Percentiles rank a stretch among this genome's conserved stretches.
Evolutionary conservation across 2,888 invertebrate genomes (phyloP).

Genomic region (Ichneumon xanthorius): DNA sequence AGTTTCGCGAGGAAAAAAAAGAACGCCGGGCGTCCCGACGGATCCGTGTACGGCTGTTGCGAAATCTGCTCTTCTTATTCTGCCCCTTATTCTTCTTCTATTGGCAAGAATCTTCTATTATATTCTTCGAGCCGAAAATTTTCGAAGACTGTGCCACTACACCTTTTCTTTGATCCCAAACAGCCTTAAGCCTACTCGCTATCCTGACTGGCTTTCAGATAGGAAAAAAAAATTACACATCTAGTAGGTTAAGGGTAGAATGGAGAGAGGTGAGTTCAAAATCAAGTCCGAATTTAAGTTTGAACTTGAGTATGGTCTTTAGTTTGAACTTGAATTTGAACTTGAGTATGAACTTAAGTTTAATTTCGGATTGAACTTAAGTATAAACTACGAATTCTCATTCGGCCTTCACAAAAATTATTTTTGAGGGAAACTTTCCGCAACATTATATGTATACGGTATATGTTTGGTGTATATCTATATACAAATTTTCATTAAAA

Average conservation of each 20-base stretch:
- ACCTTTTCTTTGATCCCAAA: constrained; percentile 14
- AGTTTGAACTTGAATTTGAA: too few species aligned
- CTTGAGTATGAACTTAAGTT: too few species aligned
- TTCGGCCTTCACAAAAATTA: neutral
- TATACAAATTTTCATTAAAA: too few species aligned
- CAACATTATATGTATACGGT: too few species aligned
- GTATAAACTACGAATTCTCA: too few species aligned
- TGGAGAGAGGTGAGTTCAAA: too few species aligned
- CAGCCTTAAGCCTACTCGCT: neutral
- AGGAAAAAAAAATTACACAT: neutral
- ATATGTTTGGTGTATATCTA: neutral
- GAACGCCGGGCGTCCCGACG: constrained; percentile 4
- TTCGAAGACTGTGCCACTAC: neutral
- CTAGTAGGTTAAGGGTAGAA: too few species aligned
- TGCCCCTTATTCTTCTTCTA: constrained; percentile 27
- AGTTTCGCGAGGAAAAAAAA: constrained; percentile 59
- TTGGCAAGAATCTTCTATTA: constrained; percentile 8
- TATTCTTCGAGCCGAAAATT: neutral
- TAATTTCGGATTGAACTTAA: too few species aligned
- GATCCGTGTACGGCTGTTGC: constrained; percentile 44
- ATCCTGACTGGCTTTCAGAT: neutral
- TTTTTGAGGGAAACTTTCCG: neutral
- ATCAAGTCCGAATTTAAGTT: too few species aligned
- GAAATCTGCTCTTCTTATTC: constrained; percentile 49
- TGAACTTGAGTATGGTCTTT: too few species aligned